These are phyloP conservation scores for Gadus chalcogrammus DNA, from an alignment of 2,113 vertebrate species.

Conservation along the genomic window DNA sequence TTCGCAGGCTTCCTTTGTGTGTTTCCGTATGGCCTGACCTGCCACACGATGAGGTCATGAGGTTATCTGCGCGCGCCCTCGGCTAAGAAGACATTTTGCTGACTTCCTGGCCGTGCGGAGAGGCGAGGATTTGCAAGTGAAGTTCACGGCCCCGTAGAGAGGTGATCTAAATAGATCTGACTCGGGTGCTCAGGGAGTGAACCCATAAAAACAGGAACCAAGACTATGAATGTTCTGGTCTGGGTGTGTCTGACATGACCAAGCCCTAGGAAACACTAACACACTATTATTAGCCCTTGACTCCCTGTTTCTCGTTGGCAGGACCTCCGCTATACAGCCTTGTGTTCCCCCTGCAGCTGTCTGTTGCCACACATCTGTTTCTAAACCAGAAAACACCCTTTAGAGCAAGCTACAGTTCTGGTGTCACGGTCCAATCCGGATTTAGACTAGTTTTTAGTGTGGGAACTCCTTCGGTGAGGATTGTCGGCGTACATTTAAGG, in stretches of 20 bases:
- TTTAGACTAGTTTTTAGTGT: too few species aligned
- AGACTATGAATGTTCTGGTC: conserved; percentile 46
- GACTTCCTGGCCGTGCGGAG: not conserved
- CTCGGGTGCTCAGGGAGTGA: conserved; percentile 43
- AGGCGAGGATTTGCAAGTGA: not conserved
- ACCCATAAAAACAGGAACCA: conserved; percentile 59
- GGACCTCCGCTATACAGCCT: too few species aligned
- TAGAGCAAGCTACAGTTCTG: too few species aligned
- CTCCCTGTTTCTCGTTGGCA: too few species aligned
- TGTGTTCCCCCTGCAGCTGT: too few species aligned
- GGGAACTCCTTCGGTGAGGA: too few species aligned
- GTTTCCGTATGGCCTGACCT: too few species aligned
- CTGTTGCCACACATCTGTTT: too few species aligned
- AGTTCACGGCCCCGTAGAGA: not conserved
- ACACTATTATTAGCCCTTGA: conserved; percentile 67
- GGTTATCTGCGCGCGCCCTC: not conserved
- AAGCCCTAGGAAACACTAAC: conserved; percentile 50
- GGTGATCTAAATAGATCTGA: conserved; percentile 18
- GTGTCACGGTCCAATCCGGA: too few species aligned
- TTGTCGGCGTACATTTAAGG: too few species aligned
- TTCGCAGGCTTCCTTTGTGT: too few species aligned
- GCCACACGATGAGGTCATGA: not conserved
- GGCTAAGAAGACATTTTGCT: not conserved
- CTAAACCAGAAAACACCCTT: too few species aligned
- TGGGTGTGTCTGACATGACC: conserved; percentile 64